These are phyloP conservation scores for Varecia variegata DNA, from an alignment of 2,797 vertebrate species.

Conservation along the genomic window DNA sequence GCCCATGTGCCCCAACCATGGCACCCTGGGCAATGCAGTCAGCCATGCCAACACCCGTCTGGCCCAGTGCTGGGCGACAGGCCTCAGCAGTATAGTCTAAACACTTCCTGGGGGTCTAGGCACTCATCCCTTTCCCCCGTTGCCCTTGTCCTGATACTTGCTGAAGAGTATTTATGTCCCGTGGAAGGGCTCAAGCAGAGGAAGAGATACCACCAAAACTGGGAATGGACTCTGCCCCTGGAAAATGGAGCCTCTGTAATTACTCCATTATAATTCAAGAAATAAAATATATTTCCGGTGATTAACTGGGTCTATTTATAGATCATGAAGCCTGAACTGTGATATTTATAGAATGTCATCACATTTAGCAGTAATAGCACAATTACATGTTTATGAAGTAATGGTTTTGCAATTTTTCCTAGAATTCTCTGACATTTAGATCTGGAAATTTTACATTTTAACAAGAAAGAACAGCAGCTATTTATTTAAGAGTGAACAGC, in stretches of 20 bases:
- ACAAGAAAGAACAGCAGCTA: conserved; percentile 69
- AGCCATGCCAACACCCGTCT: background rate
- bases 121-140: background rate
- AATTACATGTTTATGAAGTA: conserved; percentile 75
- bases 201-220: conserved; percentile 42
- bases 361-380: conserved; percentile 73
- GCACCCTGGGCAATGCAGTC: background rate
- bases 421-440: conserved; percentile 68
- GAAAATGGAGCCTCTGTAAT: conserved; percentile 70
- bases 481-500: conserved; percentile 72
- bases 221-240: conserved; percentile 55
- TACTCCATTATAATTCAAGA: conserved; percentile 71
- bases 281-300: conserved; percentile 77
- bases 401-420: conserved; percentile 71
- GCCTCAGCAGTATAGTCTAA: background rate
- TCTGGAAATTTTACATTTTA: conserved; percentile 64
- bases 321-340: conserved; percentile 58
- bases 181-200: background rate
- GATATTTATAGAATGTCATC: conserved; percentile 79
- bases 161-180: conserved; percentile 44
- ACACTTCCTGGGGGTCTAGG: conserved; percentile 18
- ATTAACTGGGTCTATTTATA: conserved; percentile 74
- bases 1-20: background rate
- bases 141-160: conserved; percentile 38
- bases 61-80: background rate